Evolutionary conservation across 2,888 invertebrate genomes (phyloP).

Genomic region (Tinea semifulvella): DNA sequence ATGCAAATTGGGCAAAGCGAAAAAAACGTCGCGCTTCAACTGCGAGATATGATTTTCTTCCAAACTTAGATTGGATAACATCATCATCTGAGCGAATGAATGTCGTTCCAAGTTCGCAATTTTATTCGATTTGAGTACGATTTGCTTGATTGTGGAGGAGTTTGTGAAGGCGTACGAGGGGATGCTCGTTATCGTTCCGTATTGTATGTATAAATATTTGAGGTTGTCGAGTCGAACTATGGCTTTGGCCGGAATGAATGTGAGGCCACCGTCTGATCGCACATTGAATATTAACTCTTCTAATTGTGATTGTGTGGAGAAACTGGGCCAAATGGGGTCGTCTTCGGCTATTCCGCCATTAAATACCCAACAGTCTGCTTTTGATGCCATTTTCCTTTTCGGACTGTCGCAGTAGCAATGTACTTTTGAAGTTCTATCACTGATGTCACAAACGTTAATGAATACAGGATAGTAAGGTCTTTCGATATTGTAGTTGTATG

Average conservation of each 20-base stretch:
- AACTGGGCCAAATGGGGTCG: slow-evolving; percentile 77
- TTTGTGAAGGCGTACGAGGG: slow-evolving; percentile 80
- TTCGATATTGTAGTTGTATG: slow-evolving; percentile 37
- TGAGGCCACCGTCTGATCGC: slow-evolving; percentile 73
- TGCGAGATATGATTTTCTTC: slow-evolving; percentile 81
- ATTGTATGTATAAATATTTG: slow-evolving; percentile 75
- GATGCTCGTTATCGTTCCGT: slow-evolving; percentile 76
- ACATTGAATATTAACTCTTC: slow-evolving; percentile 76
- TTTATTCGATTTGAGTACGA: slow-evolving; percentile 74
- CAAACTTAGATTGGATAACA: slow-evolving; percentile 73
- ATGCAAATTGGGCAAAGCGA: slow-evolving; percentile 74
- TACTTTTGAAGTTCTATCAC: slow-evolving; percentile 52
- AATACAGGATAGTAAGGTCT: slow-evolving; percentile 47
- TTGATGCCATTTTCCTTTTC: slow-evolving; percentile 64
- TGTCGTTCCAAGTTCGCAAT: slow-evolving; percentile 73
- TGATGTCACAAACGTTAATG: slow-evolving; percentile 55
- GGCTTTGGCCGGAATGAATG: slow-evolving; percentile 76
- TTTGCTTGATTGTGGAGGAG: slow-evolving; percentile 73
- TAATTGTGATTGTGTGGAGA: slow-evolving; percentile 75
- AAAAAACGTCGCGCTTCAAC: slow-evolving; percentile 77
- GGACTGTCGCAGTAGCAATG: slow-evolving; percentile 60
- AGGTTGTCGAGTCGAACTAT: slow-evolving; percentile 73
- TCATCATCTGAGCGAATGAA: slow-evolving; percentile 78
- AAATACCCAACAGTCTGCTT: slow-evolving; percentile 81
- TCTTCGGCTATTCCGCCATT: slow-evolving; percentile 67